Conservation (phyloP, 2,797 vertebrate species). For the Apodemus agrarius region DNA sequence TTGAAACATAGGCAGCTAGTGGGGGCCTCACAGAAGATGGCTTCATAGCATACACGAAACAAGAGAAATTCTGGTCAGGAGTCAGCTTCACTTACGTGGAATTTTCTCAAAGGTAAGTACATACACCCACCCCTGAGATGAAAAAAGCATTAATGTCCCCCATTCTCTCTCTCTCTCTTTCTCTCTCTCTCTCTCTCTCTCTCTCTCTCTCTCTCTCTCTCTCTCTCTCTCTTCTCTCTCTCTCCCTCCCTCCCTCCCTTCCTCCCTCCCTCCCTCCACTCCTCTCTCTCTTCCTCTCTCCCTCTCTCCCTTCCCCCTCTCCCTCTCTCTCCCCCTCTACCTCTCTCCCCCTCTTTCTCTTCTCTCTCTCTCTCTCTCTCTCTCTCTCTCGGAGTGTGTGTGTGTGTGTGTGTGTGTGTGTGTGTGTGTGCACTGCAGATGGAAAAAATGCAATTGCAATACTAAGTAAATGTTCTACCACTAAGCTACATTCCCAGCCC, state of each 20-base stretch:
- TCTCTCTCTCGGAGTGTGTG: too few species aligned
- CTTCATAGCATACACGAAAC: not conserved
- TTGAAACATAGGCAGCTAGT: not conserved
- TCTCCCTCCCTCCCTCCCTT: too few species aligned
- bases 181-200: not conserved
- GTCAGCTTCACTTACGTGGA: not conserved
- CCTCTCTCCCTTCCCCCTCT: too few species aligned
- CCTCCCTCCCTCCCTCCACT: too few species aligned
- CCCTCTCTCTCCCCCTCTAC: not conserved
- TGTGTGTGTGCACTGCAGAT: fast-evolving
- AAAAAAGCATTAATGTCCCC: not conserved
- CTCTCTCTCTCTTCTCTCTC: not conserved
- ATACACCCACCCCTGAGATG: not conserved
- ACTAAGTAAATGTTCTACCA: not conserved
- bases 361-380: too few species aligned
- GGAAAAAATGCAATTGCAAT: not conserved
- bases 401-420: not conserved
- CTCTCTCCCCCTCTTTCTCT: too few species aligned
- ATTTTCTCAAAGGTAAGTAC: not conserved
- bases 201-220: too few species aligned
- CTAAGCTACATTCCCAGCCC: not conserved
- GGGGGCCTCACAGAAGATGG: not conserved
- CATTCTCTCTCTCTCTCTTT: not conserved
- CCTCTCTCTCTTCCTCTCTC: not conserved
- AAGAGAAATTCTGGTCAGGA: not conserved